phyloP scores from a whole-genome alignment of 2,888 invertebrate genomes.

The Hartigia nigra region DNA sequence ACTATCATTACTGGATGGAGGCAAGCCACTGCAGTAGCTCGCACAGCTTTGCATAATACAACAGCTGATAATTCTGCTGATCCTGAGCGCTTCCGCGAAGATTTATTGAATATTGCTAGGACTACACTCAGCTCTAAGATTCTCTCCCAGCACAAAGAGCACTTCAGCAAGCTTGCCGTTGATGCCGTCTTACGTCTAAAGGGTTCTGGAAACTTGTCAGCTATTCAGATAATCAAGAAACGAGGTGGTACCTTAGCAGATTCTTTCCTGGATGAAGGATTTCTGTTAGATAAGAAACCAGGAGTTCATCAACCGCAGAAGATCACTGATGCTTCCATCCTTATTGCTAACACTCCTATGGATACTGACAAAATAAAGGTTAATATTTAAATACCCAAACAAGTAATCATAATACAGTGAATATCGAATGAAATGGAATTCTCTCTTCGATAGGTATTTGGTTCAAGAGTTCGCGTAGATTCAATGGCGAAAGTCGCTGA shows the following conservation, averaged over 20 bases:
- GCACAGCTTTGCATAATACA: slow-evolving; percentile 81
- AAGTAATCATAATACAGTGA: background rate
- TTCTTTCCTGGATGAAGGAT: slow-evolving; percentile 95
- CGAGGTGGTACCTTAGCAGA: slow-evolving; percentile 92
- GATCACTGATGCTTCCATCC: slow-evolving; percentile 94
- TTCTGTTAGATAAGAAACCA: slow-evolving; percentile 95
- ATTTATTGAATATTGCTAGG: slow-evolving; percentile 95
- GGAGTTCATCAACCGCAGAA: slow-evolving; percentile 98
- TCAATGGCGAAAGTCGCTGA: slow-evolving; percentile 97
- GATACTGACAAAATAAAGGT: slow-evolving; percentile 99
- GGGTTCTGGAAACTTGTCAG: slow-evolving; percentile 93
- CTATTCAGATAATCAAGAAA: slow-evolving; percentile 98
- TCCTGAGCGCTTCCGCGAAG: slow-evolving; percentile 82
- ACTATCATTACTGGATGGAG: slow-evolving; percentile 97
- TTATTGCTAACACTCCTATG: slow-evolving; percentile 99
- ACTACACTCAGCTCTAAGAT: slow-evolving; percentile 99
- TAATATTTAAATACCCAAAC: slow-evolving; percentile 31
- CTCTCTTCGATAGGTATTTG: slow-evolving; percentile 74
- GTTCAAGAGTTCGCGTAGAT: slow-evolving; percentile 92
- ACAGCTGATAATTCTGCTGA: slow-evolving; percentile 87
- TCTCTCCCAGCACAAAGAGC: slow-evolving; percentile 95
- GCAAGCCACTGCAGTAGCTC: slow-evolving; percentile 85
- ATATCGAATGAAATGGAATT: background rate
- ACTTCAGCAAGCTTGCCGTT: slow-evolving; percentile 94
- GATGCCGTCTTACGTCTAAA: slow-evolving; percentile 95